Evolutionary conservation across 1,140 invertebrate species (phyloP).

Genomic region (Asbolus verrucosus): DNA sequence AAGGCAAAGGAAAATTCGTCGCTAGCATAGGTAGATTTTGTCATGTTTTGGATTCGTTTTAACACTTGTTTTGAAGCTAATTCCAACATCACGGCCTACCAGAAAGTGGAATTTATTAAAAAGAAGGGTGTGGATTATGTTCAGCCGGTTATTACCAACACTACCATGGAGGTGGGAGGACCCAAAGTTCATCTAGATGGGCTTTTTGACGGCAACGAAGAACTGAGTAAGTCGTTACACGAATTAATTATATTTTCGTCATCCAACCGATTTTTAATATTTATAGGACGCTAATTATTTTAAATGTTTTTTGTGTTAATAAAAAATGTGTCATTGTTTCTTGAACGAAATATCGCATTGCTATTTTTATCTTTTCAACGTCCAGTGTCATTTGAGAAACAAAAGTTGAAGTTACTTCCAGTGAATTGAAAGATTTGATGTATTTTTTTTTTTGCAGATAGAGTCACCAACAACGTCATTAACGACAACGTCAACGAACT

Average conservation of each 20-base stretch:
- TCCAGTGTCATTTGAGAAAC: too few species aligned
- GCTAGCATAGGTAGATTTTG: slow-evolving; percentile 54
- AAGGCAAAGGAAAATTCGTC: slow-evolving; percentile 54
- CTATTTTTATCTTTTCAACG: too few species aligned
- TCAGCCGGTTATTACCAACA: slow-evolving; percentile 50
- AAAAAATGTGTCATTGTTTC: too few species aligned
- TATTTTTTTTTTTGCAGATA: slow-evolving; percentile 53
- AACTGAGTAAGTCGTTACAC: slow-evolving; percentile 52
- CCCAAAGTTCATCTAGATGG: slow-evolving; percentile 53
- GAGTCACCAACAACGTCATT: slow-evolving; percentile 56
- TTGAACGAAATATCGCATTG: too few species aligned
- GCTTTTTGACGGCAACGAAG: slow-evolving; percentile 52
- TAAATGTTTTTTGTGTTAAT: too few species aligned
- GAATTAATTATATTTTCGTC: neutral
- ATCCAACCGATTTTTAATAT: too few species aligned
- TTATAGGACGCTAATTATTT: too few species aligned
- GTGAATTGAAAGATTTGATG: neutral
- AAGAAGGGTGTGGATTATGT: slow-evolving; percentile 18
- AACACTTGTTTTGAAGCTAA: slow-evolving; percentile 12
- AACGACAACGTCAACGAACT: slow-evolving; percentile 57
- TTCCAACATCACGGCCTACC: slow-evolving; percentile 3
- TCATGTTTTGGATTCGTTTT: too few species aligned
- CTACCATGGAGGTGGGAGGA: slow-evolving; percentile 49
- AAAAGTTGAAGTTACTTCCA: neutral
- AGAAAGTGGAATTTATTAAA: slow-evolving; percentile 26